These are phyloP conservation scores for Drosophila neocordata DNA, from an alignment of 1,140 invertebrate genomes.

Conservation along the genomic window DNA sequence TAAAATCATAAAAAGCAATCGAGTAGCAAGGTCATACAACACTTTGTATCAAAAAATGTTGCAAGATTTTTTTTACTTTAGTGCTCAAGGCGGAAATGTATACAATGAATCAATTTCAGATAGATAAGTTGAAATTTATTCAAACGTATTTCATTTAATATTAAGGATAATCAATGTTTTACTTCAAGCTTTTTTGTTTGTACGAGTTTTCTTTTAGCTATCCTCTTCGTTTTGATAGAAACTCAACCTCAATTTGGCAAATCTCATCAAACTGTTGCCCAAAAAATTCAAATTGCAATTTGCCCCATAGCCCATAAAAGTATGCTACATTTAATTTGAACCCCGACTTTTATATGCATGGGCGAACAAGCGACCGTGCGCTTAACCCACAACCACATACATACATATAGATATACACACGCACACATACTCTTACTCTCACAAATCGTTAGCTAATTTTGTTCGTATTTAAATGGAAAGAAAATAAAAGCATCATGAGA, in stretches of 20 bases:
- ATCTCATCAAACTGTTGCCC: slow-evolving; percentile 31
- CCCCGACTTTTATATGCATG: slow-evolving; percentile 59
- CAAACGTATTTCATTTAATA: background rate
- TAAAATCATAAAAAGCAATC: slow-evolving; percentile 40
- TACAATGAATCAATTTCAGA: slow-evolving; percentile 54
- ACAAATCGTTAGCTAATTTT: slow-evolving; percentile 15
- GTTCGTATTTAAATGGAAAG: slow-evolving; percentile 60
- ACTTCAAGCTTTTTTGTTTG: background rate
- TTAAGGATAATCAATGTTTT: background rate
- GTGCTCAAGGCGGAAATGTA: slow-evolving; percentile 40
- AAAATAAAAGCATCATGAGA: slow-evolving; percentile 55
- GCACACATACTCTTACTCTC: background rate
- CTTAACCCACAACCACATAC: slow-evolving; percentile 35
- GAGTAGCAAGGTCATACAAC: slow-evolving; percentile 20
- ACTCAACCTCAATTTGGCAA: slow-evolving; percentile 28
- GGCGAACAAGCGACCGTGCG: slow-evolving; percentile 61
- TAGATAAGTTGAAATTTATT: slow-evolving; percentile 27
- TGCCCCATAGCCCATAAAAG: slow-evolving; percentile 54
- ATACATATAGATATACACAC: background rate
- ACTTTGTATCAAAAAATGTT: slow-evolving; percentile 23
- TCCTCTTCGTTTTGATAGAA: background rate
- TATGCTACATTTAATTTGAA: slow-evolving; percentile 69
- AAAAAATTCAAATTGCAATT: slow-evolving; percentile 30
- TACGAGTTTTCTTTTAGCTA: background rate
- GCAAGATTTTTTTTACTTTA: background rate